Base-by-base conservation (phyloP, 2,113 vertebrate species). In the Theristicus caerulescens region DNA sequence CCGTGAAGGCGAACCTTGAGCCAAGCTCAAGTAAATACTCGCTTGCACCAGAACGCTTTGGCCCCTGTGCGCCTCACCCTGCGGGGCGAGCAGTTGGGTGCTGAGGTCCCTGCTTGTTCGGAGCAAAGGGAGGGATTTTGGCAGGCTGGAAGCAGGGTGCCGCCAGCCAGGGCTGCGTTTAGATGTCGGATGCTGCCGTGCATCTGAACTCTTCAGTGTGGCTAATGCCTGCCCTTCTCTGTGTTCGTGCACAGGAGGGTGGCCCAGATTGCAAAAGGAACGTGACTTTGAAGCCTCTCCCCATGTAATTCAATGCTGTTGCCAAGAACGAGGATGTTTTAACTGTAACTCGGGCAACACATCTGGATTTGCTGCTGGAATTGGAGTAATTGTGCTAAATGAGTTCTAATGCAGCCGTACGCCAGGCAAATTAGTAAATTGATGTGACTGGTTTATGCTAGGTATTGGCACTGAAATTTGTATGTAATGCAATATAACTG, bases 321-420 rank as follows among this genome's bases (percentile, higher is more conserved):
- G n/a, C 31, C 51, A 49, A 38, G 69, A 27, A 38, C 11, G 24
- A 66, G 46, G 18, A 2, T 70, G 7, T 86, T 82, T 59, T 49
- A 82, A 57, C 36, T 67, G 32, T 64, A 29, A 51, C 42, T 87
- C 64, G 61, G 52, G 77, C 27, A 38, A 27, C 85, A 81, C 82
- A 73, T 73, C 90, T 90, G 90, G 79, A 67, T 86, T 77, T 93
- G 71, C 71, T 86, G 67, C 72, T 94, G 88, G 71, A 88, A 70
- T 58, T 61, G 26, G 65, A 49, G 51, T 59, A 47, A 58, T 69
- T 90, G 59, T 67, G 64, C 82, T 81, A 46, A 82, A 51, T 66
- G 87, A 59, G 72, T 74, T 77, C 49, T 74, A 64, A 49, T 40
- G 61, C 71, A 73, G 66, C 0, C 7, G 62, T 61, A 40, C 2